These are phyloP conservation scores for Avahi laniger DNA, from an alignment of 2,797 vertebrate genomes.

Conservation along the genomic window DNA sequence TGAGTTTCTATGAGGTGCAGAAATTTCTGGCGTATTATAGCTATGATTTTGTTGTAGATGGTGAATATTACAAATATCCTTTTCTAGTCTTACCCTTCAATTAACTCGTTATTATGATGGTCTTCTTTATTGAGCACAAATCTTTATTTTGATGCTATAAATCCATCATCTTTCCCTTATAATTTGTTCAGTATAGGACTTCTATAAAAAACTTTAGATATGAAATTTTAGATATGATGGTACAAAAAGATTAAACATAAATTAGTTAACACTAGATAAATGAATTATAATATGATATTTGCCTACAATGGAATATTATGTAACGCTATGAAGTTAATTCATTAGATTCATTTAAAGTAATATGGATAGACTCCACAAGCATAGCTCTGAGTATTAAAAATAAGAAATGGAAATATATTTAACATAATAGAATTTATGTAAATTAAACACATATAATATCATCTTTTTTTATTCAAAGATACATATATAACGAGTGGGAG, in stretches of 20 bases:
- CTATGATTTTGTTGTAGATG: background rate
- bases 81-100: background rate
- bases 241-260: background rate
- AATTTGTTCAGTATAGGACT: background rate
- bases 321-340: background rate
- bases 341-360: background rate
- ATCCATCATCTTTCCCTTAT: background rate
- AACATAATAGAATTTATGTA: background rate
- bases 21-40: background rate
- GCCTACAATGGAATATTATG: background rate
- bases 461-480: background rate
- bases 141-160: background rate
- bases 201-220: background rate
- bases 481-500: background rate
- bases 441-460: background rate
- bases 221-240: background rate
- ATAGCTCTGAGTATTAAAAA: background rate
- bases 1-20: background rate
- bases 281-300: background rate
- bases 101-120: background rate
- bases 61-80: background rate
- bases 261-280: background rate
- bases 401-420: background rate
- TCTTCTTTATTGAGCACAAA: background rate
- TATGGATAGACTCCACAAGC: background rate